phyloP scores from a whole-genome alignment of 2,113 vertebrate genomes.

The Clarias gariepinus region DNA sequence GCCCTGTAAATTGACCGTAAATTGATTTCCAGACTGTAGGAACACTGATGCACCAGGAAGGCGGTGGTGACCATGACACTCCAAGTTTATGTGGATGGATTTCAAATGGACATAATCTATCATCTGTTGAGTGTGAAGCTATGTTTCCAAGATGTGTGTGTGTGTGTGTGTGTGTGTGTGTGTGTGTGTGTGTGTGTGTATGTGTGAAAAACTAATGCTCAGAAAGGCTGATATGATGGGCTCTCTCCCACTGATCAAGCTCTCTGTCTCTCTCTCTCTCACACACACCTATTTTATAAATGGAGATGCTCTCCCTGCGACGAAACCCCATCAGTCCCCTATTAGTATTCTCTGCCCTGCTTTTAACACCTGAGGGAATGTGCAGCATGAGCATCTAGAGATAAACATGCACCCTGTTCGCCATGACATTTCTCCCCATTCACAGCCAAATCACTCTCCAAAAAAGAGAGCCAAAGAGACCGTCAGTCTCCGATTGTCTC shows the following conservation, averaged over 20 bases:
- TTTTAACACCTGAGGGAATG: conserved; percentile 40
- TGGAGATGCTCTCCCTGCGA: not conserved
- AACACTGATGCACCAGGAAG: not conserved
- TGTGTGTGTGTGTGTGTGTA: conserved; percentile 9
- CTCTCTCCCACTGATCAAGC: not conserved
- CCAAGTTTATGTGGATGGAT: conserved; percentile 6
- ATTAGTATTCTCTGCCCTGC: conserved; percentile 43
- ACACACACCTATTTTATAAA: not conserved
- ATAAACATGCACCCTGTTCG: conserved; percentile 46
- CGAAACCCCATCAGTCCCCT: conserved; percentile 21
- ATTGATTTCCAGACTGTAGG: conserved; percentile 33
- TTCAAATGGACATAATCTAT: not conserved
- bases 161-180: conserved; percentile 13
- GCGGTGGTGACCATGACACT: not conserved
- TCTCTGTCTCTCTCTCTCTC: not conserved
- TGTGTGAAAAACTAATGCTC: conserved; percentile 16
- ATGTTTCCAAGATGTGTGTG: conserved; percentile 5
- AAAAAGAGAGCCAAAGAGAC: conserved; percentile 1
- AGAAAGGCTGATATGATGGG: not conserved
- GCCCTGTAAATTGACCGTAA: conserved; percentile 6
- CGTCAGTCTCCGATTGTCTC: conserved; percentile 30
- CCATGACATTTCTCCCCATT: conserved; percentile 41
- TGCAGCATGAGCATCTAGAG: conserved; percentile 35
- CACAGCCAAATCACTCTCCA: conserved; percentile 34
- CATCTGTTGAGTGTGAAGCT: conserved; percentile 21